Evolutionary conservation across 2,113 vertebrate genomes (phyloP).

Genomic region (Neolamprologus sp.): DNA sequence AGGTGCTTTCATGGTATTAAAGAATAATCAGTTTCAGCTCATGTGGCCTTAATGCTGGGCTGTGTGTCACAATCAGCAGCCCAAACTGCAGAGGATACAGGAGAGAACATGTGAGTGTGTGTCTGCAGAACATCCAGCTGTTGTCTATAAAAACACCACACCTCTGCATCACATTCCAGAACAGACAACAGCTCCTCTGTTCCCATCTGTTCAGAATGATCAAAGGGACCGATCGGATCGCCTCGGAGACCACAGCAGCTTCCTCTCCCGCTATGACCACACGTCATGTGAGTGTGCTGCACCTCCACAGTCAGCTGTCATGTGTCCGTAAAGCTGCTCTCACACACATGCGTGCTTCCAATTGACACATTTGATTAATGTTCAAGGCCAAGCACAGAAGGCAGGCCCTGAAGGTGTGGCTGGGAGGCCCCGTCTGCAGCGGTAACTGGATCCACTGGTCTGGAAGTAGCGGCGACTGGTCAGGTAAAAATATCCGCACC

Average conservation of each 20-base stretch:
- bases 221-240: neutral
- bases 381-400: neutral
- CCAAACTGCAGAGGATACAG: neutral
- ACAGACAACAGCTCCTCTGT: neutral
- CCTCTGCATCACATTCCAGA: neutral
- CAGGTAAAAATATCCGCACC: constrained; percentile 25
- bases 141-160: neutral
- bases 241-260: neutral
- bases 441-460: constrained; percentile 20
- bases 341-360: neutral
- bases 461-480: neutral
- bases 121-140: neutral
- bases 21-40: neutral
- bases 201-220: neutral
- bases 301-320: neutral
- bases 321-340: neutral
- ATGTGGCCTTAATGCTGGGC: neutral
- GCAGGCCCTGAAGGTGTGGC: neutral
- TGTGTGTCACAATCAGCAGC: neutral
- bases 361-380: neutral
- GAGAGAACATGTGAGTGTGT: neutral
- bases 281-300: neutral
- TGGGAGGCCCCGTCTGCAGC: neutral
- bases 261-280: neutral
- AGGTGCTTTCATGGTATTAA: neutral